These are phyloP conservation scores for Heterotis niloticus DNA, from an alignment of 2,113 vertebrate genomes.

Conservation along the genomic window DNA sequence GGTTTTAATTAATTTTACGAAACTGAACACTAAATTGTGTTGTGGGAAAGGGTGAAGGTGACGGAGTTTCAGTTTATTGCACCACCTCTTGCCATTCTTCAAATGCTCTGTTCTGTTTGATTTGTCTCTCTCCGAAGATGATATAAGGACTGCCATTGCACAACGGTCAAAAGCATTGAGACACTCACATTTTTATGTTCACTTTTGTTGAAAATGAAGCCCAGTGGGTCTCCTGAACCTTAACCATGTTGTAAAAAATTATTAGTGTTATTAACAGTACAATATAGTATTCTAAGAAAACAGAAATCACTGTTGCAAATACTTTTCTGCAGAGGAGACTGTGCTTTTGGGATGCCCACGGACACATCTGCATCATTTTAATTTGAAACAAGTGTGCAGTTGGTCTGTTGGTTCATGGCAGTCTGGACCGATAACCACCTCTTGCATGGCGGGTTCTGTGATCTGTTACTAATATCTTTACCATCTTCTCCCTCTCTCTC, in stretches of 20 bases:
- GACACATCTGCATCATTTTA: no score
- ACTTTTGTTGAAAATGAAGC: no score
- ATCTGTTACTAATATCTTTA: slow-evolving; percentile 65
- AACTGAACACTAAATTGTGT: neutral
- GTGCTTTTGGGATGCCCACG: no score
- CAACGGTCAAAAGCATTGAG: neutral
- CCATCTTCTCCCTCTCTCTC: slow-evolving; percentile 35
- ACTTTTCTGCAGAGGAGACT: no score
- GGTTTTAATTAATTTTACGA: neutral
- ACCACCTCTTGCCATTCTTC: neutral
- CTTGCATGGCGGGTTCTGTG: slow-evolving; percentile 62
- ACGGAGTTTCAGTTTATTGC: slow-evolving; percentile 7
- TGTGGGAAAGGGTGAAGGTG: neutral
- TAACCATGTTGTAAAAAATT: no score
- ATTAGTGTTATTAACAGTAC: no score
- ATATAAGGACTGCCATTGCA: slow-evolving; percentile 32
- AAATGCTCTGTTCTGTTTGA: slow-evolving; percentile 6
- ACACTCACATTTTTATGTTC: no score
- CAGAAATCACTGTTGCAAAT: no score
- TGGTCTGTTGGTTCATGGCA: slow-evolving; percentile 31
- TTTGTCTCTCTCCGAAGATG: slow-evolving; percentile 16
- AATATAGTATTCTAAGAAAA: no score
- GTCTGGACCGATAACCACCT: slow-evolving; percentile 49
- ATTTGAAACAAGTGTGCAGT: neutral
- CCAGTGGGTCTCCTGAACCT: no score